phyloP scores from a whole-genome alignment of 1,140 invertebrate genomes.

The Apis cerana region DNA sequence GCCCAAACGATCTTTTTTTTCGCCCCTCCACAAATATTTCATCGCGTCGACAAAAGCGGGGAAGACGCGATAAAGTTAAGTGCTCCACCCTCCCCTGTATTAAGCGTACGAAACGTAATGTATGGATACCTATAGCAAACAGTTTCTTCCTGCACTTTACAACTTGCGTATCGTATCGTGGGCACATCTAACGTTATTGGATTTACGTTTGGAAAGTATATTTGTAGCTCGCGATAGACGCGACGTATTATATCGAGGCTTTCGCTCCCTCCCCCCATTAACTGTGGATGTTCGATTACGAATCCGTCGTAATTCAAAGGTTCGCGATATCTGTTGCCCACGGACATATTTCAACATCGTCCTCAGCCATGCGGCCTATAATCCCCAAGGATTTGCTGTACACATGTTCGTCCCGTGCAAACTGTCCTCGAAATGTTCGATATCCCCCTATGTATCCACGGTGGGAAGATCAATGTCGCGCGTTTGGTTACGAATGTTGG shows the following conservation, averaged over 20 bases:
- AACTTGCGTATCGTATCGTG: neutral
- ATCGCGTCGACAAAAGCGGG: neutral
- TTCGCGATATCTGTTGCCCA: conserved; percentile 68
- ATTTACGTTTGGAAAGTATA: conserved; percentile 28
- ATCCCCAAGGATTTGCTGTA: conserved; percentile 80
- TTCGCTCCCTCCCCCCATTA: conserved; percentile 31
- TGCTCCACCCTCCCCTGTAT: neutral
- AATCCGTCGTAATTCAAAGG: conserved; percentile 74
- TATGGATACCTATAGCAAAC: neutral
- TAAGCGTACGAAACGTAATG: neutral
- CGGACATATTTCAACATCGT: conserved; percentile 77
- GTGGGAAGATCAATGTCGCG: conserved; percentile 75
- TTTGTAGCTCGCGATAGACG: conserved; percentile 21
- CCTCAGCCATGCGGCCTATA: conserved; percentile 71
- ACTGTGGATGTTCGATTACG: conserved; percentile 53
- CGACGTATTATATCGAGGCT: conserved; percentile 41
- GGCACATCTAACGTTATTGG: neutral
- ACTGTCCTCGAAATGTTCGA: conserved; percentile 78
- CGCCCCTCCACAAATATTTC: neutral
- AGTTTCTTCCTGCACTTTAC: conserved; percentile 13
- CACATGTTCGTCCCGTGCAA: conserved; percentile 77
- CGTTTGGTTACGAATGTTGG: conserved; percentile 69
- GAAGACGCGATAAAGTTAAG: neutral
- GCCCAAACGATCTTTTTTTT: neutral
- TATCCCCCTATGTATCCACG: conserved; percentile 68